These are phyloP conservation scores for Columba livia DNA, from an alignment of 2,113 vertebrate species.

Conservation along the genomic window DNA sequence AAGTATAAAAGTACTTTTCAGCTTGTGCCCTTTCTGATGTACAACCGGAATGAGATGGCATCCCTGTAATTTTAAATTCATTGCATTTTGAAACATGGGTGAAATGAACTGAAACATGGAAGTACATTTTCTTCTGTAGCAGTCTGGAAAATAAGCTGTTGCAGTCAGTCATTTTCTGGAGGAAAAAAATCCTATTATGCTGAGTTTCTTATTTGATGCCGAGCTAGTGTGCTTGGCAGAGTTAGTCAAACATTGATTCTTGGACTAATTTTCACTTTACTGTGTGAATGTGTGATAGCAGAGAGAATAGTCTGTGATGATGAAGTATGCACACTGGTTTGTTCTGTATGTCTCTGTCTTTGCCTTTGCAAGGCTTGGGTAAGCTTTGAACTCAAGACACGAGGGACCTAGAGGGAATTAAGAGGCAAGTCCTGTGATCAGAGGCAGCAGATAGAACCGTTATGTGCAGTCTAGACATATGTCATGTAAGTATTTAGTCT, in stretches of 20 bases:
- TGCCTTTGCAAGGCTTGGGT: neutral
- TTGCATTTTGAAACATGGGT: conserved; percentile 19
- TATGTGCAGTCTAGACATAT: neutral
- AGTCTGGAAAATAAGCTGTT: conserved; percentile 20
- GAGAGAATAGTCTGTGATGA: neutral
- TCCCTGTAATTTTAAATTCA: neutral
- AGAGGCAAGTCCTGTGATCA: neutral
- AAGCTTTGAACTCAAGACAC: neutral
- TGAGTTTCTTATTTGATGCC: conserved; percentile 10
- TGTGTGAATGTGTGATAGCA: neutral
- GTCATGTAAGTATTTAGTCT: neutral
- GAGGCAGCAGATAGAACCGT: neutral
- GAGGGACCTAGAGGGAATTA: neutral
- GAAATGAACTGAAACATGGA: conserved; percentile 22
- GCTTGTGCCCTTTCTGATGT: neutral
- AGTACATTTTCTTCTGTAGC: conserved; percentile 21
- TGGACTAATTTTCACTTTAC: conserved; percentile 41
- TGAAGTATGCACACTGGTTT: neutral
- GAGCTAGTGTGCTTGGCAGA: conserved; percentile 19
- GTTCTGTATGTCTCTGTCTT: neutral
- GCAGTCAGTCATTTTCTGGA: neutral
- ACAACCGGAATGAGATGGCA: neutral
- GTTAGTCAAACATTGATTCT: conserved; percentile 55
- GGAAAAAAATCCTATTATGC: neutral
- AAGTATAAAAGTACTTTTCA: conserved; percentile 9